These are phyloP conservation scores for Suricata suricatta DNA, from an alignment of 2,113 vertebrate species.

Conservation along the genomic window DNA sequence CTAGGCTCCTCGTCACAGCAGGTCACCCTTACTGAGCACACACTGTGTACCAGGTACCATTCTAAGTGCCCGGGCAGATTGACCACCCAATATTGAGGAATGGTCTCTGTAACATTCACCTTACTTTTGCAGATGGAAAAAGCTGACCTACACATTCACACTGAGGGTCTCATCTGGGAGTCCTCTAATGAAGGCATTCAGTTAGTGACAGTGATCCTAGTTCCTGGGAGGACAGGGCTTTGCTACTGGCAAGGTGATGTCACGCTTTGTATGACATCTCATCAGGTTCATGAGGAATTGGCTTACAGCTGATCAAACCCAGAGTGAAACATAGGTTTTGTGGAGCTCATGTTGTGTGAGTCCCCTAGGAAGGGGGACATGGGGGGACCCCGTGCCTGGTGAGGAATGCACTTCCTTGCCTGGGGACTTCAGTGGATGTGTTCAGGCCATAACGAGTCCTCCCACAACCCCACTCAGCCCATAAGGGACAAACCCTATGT, in stretches of 20 bases:
- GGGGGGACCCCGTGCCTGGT: background rate
- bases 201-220: rapidly evolving
- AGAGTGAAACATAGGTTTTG: background rate
- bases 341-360: rapidly evolving
- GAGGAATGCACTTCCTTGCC: background rate
- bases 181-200: background rate
- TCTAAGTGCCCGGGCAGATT: background rate
- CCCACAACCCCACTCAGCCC: no score
- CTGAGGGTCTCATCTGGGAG: background rate
- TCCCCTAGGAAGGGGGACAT: background rate
- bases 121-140: background rate
- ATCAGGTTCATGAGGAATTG: background rate
- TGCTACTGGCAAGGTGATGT: background rate
- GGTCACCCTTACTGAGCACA: rapidly evolving
- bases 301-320: background rate
- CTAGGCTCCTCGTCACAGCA: background rate
- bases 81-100: no score
- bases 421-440: no score
- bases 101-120: background rate
- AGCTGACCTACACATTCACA: background rate
- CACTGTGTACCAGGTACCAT: background rate
- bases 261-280: background rate
- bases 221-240: background rate
- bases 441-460: no score
- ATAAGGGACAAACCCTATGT: no score